Conservation (phyloP, 2,797 vertebrate genomes). For the Setipinna tenuifilis region DNA sequence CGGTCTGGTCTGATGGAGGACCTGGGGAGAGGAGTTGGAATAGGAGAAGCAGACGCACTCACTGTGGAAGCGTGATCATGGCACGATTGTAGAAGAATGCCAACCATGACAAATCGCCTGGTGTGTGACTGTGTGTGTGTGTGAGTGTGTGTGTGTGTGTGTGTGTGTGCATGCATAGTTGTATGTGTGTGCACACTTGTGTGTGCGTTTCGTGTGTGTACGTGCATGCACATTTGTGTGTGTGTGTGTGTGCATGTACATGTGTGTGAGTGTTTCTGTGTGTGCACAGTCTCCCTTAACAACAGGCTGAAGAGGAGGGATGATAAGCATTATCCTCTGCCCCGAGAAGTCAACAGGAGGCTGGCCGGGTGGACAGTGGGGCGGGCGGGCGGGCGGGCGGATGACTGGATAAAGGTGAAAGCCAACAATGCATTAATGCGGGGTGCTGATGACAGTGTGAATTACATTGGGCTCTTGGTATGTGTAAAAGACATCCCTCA, state of each 20-base stretch:
- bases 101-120: conserved; percentile 16
- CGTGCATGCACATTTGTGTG: too few species aligned
- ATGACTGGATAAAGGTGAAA: conserved; percentile 49
- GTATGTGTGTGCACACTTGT: too few species aligned
- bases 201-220: too few species aligned
- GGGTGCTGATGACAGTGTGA: conserved; percentile 67
- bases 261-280: background rate
- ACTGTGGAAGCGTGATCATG: conserved; percentile 10
- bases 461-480: conserved; percentile 72
- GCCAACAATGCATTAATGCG: conserved; percentile 62
- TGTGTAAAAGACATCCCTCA: conserved; percentile 65
- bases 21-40: background rate
- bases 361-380: background rate
- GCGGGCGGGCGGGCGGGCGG: conserved; percentile 43
- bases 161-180: too few species aligned
- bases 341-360: conserved; percentile 59
- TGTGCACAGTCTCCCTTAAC: conserved; percentile 54
- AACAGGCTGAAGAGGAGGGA: conserved; percentile 71
- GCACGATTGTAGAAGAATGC: conserved; percentile 12
- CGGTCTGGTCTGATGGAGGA: background rate
- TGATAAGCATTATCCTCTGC: conserved; percentile 72
- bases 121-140: conserved; percentile 31
- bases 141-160: too few species aligned
- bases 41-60: conserved; percentile 3
- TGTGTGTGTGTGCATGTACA: too few species aligned